Percentiles rank a stretch among this genome's conserved stretches.
These are phyloP conservation scores for Xiphias gladius DNA, from an alignment of 2,113 vertebrate genomes.

Conservation along the genomic window DNA sequence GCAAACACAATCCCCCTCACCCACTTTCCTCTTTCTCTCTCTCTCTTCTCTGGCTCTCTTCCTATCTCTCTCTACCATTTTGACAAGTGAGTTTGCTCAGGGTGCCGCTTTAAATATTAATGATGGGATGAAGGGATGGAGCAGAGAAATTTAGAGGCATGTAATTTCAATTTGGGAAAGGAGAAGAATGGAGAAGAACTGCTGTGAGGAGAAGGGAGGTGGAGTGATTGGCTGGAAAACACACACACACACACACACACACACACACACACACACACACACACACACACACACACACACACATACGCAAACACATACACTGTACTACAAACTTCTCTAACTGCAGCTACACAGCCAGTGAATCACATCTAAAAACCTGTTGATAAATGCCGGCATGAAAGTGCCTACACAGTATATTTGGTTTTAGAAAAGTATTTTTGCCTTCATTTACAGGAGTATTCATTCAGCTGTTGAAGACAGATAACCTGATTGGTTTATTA, in stretches of 20 bases:
- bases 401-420: constrained; percentile 4
- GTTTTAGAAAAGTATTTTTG: not conserved
- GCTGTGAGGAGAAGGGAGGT: not conserved
- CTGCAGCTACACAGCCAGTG: not conserved
- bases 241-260: constrained; percentile 2
- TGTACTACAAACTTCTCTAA: not conserved
- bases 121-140: constrained; percentile 44
- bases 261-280: constrained; percentile 18
- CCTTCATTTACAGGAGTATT: not conserved
- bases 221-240: not conserved
- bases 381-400: constrained; percentile 13
- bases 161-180: constrained; percentile 54
- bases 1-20: constrained; percentile 57
- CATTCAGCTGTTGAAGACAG: not conserved
- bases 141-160: constrained; percentile 51
- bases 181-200: constrained; percentile 29
- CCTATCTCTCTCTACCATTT: not conserved
- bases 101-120: constrained; percentile 72
- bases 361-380: constrained; percentile 1
- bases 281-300: not conserved
- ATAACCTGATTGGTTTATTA: constrained; percentile 28
- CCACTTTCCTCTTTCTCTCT: not conserved
- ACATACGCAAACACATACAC: too few species aligned
- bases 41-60: not conserved
- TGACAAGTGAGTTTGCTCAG: constrained; percentile 46